These are phyloP conservation scores for Planococcus citri DNA, from an alignment of 1,140 invertebrate species.

Conservation along the genomic window DNA sequence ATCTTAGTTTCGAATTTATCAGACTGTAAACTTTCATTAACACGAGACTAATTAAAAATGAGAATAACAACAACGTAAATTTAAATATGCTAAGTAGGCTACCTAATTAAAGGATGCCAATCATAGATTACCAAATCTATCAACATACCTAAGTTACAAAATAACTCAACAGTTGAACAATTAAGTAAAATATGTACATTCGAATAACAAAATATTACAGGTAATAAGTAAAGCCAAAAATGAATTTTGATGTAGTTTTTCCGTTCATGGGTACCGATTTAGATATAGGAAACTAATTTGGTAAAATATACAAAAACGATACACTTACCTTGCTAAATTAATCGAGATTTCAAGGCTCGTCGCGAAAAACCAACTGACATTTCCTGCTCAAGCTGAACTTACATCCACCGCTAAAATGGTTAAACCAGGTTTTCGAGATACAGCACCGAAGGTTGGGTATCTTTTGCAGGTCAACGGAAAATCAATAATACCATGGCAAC, in stretches of 20 bases:
- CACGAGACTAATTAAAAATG: no score
- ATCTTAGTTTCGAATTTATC: no score
- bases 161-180: no score
- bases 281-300: not conserved
- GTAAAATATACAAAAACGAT: not conserved
- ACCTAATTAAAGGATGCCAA: no score
- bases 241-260: not conserved
- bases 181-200: no score
- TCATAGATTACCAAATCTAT: no score
- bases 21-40: no score
- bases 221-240: not conserved
- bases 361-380: not conserved
- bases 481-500: conserved; percentile 13
- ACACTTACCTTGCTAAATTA: not conserved
- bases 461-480: conserved; percentile 18
- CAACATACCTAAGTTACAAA: no score
- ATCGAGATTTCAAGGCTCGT: not conserved
- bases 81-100: no score
- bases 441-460: conserved; percentile 9
- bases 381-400: not conserved
- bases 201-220: no score
- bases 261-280: not conserved
- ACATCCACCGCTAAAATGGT: not conserved
- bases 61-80: no score
- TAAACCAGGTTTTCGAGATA: not conserved